These are phyloP conservation scores for Campoletis raptor DNA, from an alignment of 2,888 invertebrate genomes.

Conservation along the genomic window DNA sequence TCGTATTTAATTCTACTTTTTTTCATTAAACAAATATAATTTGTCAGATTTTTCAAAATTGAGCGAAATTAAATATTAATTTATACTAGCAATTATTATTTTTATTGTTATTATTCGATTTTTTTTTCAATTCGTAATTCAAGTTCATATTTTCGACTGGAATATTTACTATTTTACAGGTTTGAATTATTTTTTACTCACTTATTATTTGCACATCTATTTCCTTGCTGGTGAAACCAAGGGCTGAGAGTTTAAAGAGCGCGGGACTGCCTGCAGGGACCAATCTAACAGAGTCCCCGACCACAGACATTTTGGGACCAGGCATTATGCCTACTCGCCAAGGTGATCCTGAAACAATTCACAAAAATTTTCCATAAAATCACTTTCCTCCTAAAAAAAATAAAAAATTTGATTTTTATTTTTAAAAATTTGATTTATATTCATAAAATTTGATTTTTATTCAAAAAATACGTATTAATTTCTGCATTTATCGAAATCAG, in stretches of 20 bases:
- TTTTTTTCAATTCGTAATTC: background rate
- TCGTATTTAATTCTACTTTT: background rate
- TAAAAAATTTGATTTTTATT: background rate
- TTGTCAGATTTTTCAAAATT: background rate
- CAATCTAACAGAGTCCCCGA: slow-evolving; percentile 95
- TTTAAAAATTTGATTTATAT: background rate
- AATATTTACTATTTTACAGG: background rate
- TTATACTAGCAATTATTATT: background rate
- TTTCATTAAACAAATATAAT: background rate
- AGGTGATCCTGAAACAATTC: slow-evolving; percentile 92
- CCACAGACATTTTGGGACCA: slow-evolving; percentile 90
- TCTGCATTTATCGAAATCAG: background rate
- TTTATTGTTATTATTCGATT: background rate
- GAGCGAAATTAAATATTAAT: background rate
- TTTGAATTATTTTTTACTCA: slow-evolving; percentile 79
- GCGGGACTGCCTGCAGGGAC: slow-evolving; percentile 96
- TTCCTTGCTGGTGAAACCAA: slow-evolving; percentile 86
- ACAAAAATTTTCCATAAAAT: slow-evolving; percentile 27
- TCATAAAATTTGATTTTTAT: background rate
- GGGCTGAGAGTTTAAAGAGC: slow-evolving; percentile 94
- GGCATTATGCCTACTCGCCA: slow-evolving; percentile 97
- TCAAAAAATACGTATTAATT: background rate
- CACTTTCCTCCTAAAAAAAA: background rate
- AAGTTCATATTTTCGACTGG: background rate
- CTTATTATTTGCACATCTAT: slow-evolving; percentile 87